These are phyloP conservation scores for Apolygus lucorum DNA, from an alignment of 1,140 invertebrate species.

Conservation along the genomic window DNA sequence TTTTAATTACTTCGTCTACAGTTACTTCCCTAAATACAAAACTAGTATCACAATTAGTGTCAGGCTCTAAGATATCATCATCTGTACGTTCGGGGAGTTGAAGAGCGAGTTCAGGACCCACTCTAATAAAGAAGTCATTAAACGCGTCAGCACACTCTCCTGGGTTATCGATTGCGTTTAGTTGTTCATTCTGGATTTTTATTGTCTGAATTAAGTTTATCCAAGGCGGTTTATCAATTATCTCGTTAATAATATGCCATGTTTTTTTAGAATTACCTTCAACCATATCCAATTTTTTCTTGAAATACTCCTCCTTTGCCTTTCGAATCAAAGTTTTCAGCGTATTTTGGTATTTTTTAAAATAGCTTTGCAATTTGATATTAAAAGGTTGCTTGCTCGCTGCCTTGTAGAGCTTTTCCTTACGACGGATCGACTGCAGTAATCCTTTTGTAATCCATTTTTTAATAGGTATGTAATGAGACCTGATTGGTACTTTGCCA, in stretches of 20 bases:
- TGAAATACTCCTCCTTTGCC: background rate
- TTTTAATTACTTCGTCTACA: too few relatives aligned
- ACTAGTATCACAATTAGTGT: too few relatives aligned
- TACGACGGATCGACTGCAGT: background rate
- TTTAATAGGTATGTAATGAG: background rate
- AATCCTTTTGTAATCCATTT: background rate
- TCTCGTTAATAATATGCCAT: background rate
- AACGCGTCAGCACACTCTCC: background rate
- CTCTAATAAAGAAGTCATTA: background rate
- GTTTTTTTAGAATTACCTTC: background rate
- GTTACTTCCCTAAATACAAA: too few relatives aligned
- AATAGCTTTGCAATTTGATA: background rate
- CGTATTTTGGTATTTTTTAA: too few relatives aligned
- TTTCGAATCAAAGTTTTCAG: background rate
- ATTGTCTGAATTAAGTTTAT: background rate
- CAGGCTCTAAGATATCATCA: background rate
- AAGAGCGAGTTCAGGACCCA: background rate
- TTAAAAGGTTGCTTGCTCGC: background rate
- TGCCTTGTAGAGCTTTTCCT: background rate
- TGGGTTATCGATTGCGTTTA: background rate
- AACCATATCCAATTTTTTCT: too few relatives aligned
- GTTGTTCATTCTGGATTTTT: background rate
- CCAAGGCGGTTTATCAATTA: background rate
- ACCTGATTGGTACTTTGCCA: background rate
- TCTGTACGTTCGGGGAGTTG: too few relatives aligned